A percentile compares a stretch with the other conserved stretches of the same genome.
These are phyloP conservation scores for Steinernema scapterisci DNA, from an alignment of 2,888 invertebrate species.

Conservation along the genomic window DNA sequence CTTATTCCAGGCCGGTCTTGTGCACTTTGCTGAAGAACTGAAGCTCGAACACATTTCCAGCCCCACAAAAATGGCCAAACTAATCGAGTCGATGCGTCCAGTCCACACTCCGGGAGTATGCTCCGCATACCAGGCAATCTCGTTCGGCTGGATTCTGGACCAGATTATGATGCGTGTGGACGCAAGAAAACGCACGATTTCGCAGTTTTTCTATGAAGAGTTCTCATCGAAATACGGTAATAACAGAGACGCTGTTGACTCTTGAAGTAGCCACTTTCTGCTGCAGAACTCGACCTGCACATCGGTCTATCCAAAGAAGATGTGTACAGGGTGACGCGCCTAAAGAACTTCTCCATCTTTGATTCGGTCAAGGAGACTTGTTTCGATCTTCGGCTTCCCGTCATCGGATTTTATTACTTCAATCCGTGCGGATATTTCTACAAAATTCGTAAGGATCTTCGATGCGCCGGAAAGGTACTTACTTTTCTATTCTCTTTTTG, in stretches of 20 bases:
- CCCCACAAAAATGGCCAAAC: constrained; percentile 17
- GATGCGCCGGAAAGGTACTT: constrained; percentile 22
- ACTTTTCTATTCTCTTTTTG: background rate
- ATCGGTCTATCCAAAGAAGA: constrained; percentile 21
- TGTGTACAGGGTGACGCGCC: constrained; percentile 17
- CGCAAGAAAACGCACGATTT: background rate
- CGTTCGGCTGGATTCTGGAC: constrained; percentile 15
- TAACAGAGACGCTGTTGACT: background rate
- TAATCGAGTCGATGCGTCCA: constrained; percentile 7
- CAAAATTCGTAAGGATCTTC: constrained; percentile 24
- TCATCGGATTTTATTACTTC: constrained; percentile 20
- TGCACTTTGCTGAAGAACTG: constrained; percentile 1
- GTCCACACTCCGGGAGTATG: constrained; percentile 10
- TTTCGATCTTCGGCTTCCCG: constrained; percentile 12
- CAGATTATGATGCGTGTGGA: constrained; percentile 24
- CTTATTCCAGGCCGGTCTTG: constrained; percentile 13
- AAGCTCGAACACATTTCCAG: constrained; percentile 10
- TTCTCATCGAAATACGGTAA: constrained; percentile 16
- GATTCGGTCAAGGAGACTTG: constrained; percentile 17
- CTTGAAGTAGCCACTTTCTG: background rate
- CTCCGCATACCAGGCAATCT: constrained; percentile 20
- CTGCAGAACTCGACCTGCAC: constrained; percentile 7
- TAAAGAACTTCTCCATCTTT: constrained; percentile 18
- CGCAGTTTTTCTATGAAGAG: constrained; percentile 2
- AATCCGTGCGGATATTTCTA: constrained; percentile 30